Percentiles rank a stretch among this genome's conserved stretches.
Conservation (phyloP, 2,888 invertebrate species). For the Falcaria lacertinaria region DNA sequence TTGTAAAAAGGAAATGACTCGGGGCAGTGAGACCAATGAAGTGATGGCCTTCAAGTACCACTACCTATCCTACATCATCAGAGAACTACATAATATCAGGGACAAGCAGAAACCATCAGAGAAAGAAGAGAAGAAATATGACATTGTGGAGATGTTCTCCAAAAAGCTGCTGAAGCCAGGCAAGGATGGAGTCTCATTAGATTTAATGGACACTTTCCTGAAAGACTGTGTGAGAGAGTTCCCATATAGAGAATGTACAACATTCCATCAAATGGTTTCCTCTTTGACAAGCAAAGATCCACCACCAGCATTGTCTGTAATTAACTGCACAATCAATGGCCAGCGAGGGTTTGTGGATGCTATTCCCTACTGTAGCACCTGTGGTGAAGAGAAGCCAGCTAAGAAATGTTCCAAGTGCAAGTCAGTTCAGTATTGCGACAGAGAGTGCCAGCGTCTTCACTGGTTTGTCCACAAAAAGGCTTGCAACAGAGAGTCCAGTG, state of each 20-base stretch:
- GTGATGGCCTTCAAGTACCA: constrained; percentile 94
- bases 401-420: constrained; percentile 98
- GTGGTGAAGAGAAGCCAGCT: constrained; percentile 92
- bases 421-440: constrained; percentile 94
- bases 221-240: constrained; percentile 94
- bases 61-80: constrained; percentile 87
- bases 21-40: constrained; percentile 91
- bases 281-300: constrained; percentile 87
- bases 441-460: constrained; percentile 95
- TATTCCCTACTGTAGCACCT: constrained; percentile 87
- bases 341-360: constrained; percentile 88
- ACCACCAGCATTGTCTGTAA: constrained; percentile 84
- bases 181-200: constrained; percentile 83
- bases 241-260: constrained; percentile 92
- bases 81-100: constrained; percentile 84
- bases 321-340: constrained; percentile 92
- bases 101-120: constrained; percentile 81
- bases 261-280: constrained; percentile 91
- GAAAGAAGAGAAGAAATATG: constrained; percentile 80
- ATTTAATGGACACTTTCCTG: constrained; percentile 86
- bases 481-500: constrained; percentile 83
- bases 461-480: constrained; percentile 95
- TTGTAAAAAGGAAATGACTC: constrained; percentile 92
- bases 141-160: constrained; percentile 86
- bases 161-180: constrained; percentile 88